Percentiles rank a stretch among this genome's conserved stretches.
These are phyloP conservation scores for Cheilosia soror DNA, from an alignment of 2,888 invertebrate species.

Conservation along the genomic window DNA sequence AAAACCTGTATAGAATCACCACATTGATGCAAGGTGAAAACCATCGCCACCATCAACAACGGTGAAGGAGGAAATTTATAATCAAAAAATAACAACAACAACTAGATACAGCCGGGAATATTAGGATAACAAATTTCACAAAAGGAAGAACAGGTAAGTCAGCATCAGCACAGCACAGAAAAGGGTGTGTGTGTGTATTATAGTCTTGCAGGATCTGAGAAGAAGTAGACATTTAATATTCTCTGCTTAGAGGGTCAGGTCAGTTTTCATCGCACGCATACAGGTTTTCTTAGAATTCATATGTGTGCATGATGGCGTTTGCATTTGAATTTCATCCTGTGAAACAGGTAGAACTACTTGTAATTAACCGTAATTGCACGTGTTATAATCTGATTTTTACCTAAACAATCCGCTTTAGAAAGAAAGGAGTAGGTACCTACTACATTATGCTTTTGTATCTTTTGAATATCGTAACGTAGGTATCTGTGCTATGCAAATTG, in stretches of 20 bases:
- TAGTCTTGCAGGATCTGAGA: constrained; percentile 29
- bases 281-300: neutral
- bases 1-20: constrained; percentile 60
- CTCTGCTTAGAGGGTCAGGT: constrained; percentile 70
- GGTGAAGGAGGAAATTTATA: constrained; percentile 34
- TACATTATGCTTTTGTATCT: neutral
- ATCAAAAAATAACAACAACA: constrained; percentile 17
- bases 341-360: constrained; percentile 67
- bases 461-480: constrained; percentile 34
- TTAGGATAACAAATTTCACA: constrained; percentile 29
- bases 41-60: constrained; percentile 14
- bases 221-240: neutral
- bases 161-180: neutral
- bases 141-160: constrained; percentile 53
- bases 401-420: constrained; percentile 42
- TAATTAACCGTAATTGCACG: constrained; percentile 72
- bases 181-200: too few species aligned
- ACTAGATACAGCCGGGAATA: constrained; percentile 15
- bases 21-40: constrained; percentile 42
- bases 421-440: neutral
- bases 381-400: constrained; percentile 41
- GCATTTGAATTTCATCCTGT: constrained; percentile 48
- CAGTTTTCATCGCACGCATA: constrained; percentile 46
- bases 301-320: constrained; percentile 41
- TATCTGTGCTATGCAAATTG: constrained; percentile 36